Evolutionary conservation across 2,797 vertebrate genomes (phyloP), one percentile per base, ranked within the genome.

Genomic region (Xenentodon cancila): DNA sequence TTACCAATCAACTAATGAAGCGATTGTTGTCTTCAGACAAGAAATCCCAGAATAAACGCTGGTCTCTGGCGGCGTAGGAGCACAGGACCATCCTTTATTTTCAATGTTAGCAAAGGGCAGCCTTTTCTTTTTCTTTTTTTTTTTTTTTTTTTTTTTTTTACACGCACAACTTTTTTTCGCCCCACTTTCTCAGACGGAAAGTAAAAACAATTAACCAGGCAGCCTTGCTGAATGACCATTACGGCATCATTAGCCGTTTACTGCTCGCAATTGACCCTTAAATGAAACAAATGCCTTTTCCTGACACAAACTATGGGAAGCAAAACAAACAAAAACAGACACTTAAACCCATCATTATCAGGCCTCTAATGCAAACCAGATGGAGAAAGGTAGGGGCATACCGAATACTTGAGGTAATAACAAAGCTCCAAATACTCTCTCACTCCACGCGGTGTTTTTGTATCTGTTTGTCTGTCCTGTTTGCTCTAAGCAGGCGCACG

Each of bases 351-450:
- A 91, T 93, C 93, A 93, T 93, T 91, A 92, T 95, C 94, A 93
- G 89, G 77, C 84, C 88, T 86, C 91, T 96, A 97, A 98, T 95
- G 89, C 68, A 90, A 94, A 95, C 92, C 96, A 98, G 95, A 96
- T 97, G 95, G 88, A 43, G 69, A 79, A 84, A 69, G 80, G 85
- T 79, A 77, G 68, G 80, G 79, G 89, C 95, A 96, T 97, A 96
- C 96, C 95, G 93, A 85, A 89, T 93, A 93, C 92, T 90, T 95
- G 95, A 96, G 93, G 94, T 95, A 96, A 97, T 94, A 92, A 84
- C 88, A 80, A 84, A 75, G 71, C 70, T 79, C 79, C 52, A 81
- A 90, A 87, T 82, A 79, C 84, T 91, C 85, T 82, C 60, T 89
- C 89, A 85, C 84, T 75, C 66, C 57, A 45, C 15, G 45, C 3